Evolutionary conservation across 2,797 vertebrate genomes (phyloP), one percentile per base, ranked within the genome.

Genomic region (Urocyon cinereoargenteus): DNA sequence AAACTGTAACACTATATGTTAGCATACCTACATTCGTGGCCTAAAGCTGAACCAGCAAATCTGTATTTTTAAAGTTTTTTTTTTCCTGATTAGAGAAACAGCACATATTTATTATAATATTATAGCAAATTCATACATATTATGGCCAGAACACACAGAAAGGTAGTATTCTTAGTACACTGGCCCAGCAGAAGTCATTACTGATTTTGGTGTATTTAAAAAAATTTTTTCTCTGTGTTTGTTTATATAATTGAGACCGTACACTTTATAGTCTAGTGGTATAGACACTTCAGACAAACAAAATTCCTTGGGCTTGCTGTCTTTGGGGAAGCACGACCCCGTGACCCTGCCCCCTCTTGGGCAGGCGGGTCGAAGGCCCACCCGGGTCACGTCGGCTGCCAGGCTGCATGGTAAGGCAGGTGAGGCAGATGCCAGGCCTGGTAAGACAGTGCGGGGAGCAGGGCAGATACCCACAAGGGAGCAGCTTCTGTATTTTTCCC

Each of bases 81-180:
- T 49, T 73, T 92, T 61, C 49, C 72, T 75, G 14, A 90, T 88
- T 61, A 62, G 81, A 57, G 85, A 86, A 89, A 86, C 3, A 93
- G 57, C 53, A n/a, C 1, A 18, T 81, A 70, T 68, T 93, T 57
- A 55, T 79, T 84, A 40, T 61, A 66, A 14, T 45, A 7, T 45
- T 45, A 45, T 45, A 45, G 40, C 6, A 45, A 45, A 45, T 7
- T 45, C 40, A 45, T 45, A 45, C 40, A 45, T 45, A 45, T 45
- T 45, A 45, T 45, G 40, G 40, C 40, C 3, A 34, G 16, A 55
- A 55, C 14, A 45, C 61, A 22, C 13, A 72, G 49, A 88, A 90
- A 82, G 51, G 45, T 21, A 78, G 5, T 89, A 64, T 86, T 91
- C 83, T 86, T 90, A 85, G 79, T 90, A 84, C 10, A 4, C 26